These are phyloP conservation scores for Aphis craccivora DNA, from an alignment of 1,140 invertebrate genomes.

Conservation along the genomic window DNA sequence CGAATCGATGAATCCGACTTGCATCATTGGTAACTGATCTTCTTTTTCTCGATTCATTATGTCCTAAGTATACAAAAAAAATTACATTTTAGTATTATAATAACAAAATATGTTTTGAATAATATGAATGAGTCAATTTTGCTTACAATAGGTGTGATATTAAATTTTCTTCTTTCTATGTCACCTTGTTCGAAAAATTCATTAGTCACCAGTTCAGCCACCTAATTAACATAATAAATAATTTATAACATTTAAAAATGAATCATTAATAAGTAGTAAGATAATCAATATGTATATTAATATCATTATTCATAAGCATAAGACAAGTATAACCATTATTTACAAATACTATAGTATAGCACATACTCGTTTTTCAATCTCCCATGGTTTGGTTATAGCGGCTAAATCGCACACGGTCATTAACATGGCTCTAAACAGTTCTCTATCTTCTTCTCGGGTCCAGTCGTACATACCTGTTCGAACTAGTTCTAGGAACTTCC, in stretches of 20 bases:
- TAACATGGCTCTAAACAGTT: slow-evolving; percentile 86
- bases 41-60: slow-evolving; percentile 97
- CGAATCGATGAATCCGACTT: slow-evolving; percentile 95
- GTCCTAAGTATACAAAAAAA: slow-evolving; percentile 69
- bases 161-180: slow-evolving; percentile 84
- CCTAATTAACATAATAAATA: slow-evolving; percentile 61
- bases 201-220: slow-evolving; percentile 89
- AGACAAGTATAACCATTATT: not conserved
- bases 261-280: not conserved
- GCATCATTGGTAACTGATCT: slow-evolving; percentile 93
- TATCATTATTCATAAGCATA: not conserved
- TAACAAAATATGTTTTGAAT: not conserved
- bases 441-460: slow-evolving; percentile 78
- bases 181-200: slow-evolving; percentile 98
- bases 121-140: not conserved
- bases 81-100: not conserved
- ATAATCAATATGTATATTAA: not conserved
- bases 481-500: slow-evolving; percentile 80
- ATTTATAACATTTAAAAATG: not conserved
- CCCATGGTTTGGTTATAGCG: slow-evolving; percentile 96
- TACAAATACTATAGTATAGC: not conserved
- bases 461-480: slow-evolving; percentile 71
- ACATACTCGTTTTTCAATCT: slow-evolving; percentile 81
- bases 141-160: slow-evolving; percentile 86
- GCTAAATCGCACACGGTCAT: slow-evolving; percentile 97